Evolutionary conservation across 2,797 vertebrate genomes (phyloP).

Genomic region (Crenuchus spilurus): DNA sequence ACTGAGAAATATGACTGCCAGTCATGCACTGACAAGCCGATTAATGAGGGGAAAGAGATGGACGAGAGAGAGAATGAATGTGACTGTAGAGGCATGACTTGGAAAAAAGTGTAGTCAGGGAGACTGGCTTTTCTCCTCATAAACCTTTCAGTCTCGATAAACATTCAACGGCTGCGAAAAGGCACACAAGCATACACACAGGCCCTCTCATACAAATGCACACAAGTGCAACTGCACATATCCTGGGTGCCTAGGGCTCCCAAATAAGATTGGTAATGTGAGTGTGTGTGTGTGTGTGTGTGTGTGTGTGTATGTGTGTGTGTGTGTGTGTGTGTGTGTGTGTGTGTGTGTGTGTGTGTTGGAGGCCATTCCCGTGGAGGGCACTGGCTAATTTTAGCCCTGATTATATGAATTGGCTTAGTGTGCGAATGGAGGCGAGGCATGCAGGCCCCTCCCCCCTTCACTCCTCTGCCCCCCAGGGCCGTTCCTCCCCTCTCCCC

Average conservation of each 20-base stretch:
- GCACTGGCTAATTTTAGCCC: constrained; percentile 74
- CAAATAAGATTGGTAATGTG: constrained; percentile 49
- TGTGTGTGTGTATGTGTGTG: constrained; percentile 47
- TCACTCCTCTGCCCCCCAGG: constrained; percentile 12
- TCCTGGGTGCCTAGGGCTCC: constrained; percentile 48
- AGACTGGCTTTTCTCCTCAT: constrained; percentile 17
- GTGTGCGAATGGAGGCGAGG: constrained; percentile 69
- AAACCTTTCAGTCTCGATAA: constrained; percentile 23
- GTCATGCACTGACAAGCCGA: neutral
- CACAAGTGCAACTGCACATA: constrained; percentile 44
- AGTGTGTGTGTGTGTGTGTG: constrained; percentile 49
- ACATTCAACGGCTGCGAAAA: constrained; percentile 14
- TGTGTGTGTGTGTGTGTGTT: constrained; percentile 47
- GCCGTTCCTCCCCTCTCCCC: constrained; percentile 4
- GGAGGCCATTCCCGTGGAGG: constrained; percentile 58
- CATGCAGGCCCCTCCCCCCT: constrained; percentile 49
- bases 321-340: constrained; percentile 51
- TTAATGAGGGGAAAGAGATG: constrained; percentile 28
- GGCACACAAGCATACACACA: constrained; percentile 16
- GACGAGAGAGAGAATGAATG: constrained; percentile 9
- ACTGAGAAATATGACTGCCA: constrained; percentile 2
- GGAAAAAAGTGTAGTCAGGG: constrained; percentile 5
- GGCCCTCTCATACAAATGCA: constrained; percentile 23
- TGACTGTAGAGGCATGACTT: neutral
- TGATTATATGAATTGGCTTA: constrained; percentile 80